Conservation (phyloP, 2,113 vertebrate species). For the Syngnathoides biaculeatus region DNA sequence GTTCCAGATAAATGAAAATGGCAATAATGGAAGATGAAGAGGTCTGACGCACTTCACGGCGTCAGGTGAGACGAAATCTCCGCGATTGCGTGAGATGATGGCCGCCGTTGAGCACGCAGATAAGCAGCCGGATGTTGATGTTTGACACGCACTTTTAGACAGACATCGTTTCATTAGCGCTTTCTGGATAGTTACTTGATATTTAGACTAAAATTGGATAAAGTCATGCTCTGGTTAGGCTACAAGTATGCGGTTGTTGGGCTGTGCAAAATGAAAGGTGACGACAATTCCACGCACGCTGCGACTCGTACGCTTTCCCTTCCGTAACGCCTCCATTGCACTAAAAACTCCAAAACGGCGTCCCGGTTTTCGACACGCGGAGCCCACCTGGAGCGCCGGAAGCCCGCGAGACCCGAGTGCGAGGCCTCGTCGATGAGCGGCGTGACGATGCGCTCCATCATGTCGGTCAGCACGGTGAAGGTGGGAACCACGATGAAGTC, state of each 20-base stretch:
- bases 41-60: conserved; percentile 1
- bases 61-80: conserved; percentile 35
- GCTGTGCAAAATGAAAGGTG: conserved; percentile 48
- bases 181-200: background rate
- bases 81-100: conserved; percentile 37
- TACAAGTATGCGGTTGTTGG: conserved; percentile 1
- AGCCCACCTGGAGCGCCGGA: conserved; percentile 85
- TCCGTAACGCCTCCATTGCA: conserved; percentile 44
- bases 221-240: too few species aligned
- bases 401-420: conserved; percentile 75
- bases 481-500: conserved; percentile 98
- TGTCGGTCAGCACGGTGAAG: conserved; percentile 94
- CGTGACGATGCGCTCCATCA: conserved; percentile 93
- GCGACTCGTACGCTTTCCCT: conserved; percentile 42
- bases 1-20: conserved; percentile 29
- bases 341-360: background rate
- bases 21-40: conserved; percentile 24
- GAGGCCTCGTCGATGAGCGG: conserved; percentile 88
- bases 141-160: conserved; percentile 12
- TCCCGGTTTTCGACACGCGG: background rate
- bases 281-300: conserved; percentile 40
- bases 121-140: conserved; percentile 31
- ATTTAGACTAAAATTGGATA: background rate
- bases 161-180: background rate
- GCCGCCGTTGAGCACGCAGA: conserved; percentile 27